Conservation (phyloP, 2,888 invertebrate genomes). For the Xylota segnis region DNA sequence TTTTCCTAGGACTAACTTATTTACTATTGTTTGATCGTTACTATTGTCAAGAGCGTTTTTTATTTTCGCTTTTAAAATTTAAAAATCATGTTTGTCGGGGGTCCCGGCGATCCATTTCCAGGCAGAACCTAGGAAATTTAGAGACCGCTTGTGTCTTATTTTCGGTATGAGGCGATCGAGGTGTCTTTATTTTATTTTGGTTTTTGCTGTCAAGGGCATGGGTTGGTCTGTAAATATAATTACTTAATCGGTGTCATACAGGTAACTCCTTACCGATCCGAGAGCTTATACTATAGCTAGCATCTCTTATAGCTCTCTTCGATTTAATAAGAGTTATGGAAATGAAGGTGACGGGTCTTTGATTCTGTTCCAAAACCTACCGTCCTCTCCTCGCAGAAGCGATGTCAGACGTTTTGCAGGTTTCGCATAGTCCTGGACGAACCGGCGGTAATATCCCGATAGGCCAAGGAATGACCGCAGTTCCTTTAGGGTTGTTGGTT, state of each 20-base stretch:
- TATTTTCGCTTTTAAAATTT: background rate
- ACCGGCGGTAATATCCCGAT: too few relatives aligned
- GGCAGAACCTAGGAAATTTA: slow-evolving; percentile 4
- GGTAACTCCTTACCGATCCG: too few relatives aligned
- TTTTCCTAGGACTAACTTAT: background rate
- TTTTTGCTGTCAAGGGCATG: background rate
- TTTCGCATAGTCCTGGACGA: too few relatives aligned
- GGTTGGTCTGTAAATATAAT: background rate
- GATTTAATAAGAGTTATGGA: too few relatives aligned
- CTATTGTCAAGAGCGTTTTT: slow-evolving; percentile 3
- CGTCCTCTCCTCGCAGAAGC: too few relatives aligned
- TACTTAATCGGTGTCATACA: too few relatives aligned
- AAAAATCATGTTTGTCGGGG: slow-evolving; percentile 5
- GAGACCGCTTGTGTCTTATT: background rate
- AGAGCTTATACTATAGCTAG: too few relatives aligned
- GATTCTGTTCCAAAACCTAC: too few relatives aligned
- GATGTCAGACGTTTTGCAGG: too few relatives aligned
- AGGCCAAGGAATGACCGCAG: too few relatives aligned
- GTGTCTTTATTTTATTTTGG: slow-evolving; percentile 1
- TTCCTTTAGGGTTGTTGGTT: too few relatives aligned
- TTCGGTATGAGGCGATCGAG: background rate
- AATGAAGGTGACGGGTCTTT: slow-evolving; percentile 44
- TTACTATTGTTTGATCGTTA: slow-evolving; percentile 4
- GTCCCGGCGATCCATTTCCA: slow-evolving; percentile 25
- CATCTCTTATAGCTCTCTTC: too few relatives aligned